These are phyloP conservation scores for Drosophila littoralis DNA, from an alignment of 1,140 invertebrate species.

Conservation along the genomic window DNA sequence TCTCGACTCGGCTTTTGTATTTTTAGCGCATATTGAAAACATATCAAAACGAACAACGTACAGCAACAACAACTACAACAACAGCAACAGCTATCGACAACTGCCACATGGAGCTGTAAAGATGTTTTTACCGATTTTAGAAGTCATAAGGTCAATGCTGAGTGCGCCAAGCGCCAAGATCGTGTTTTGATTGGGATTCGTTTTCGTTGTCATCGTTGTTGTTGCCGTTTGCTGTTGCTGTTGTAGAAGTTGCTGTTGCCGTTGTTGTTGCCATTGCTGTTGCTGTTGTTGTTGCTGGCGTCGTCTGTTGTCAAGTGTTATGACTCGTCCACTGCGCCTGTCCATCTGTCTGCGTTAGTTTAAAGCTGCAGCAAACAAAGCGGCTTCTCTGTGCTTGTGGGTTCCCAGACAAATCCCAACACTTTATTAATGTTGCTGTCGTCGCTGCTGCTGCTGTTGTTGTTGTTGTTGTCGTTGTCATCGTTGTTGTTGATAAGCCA, in stretches of 20 bases:
- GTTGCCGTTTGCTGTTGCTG: conserved; percentile 35
- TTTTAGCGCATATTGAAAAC: conserved; percentile 74
- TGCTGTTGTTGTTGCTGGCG: conserved; percentile 34
- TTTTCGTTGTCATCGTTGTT: conserved; percentile 34
- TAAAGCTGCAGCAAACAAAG: conserved; percentile 69
- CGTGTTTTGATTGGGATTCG: conserved; percentile 77
- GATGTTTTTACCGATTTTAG: conserved; percentile 83
- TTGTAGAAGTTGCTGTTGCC: conserved; percentile 36
- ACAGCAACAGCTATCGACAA: conserved; percentile 40
- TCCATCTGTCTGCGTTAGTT: conserved; percentile 38
- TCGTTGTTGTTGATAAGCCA: conserved; percentile 56
- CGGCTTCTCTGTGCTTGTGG: conserved; percentile 41
- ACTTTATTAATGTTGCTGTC: conserved; percentile 14
- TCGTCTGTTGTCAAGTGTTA: conserved; percentile 78
- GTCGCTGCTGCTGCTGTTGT: not conserved
- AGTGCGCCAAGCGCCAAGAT: conserved; percentile 71
- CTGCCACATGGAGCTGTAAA: conserved; percentile 78
- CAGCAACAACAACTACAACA: conserved; percentile 30
- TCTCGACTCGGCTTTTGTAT: conserved; percentile 64
- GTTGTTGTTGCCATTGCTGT: conserved; percentile 31
- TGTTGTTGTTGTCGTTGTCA: conserved; percentile 32
- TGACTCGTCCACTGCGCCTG: conserved; percentile 61
- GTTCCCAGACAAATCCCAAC: conserved; percentile 63
- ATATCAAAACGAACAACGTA: conserved; percentile 44
- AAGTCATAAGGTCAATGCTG: conserved; percentile 83